Percentiles rank a stretch among this genome's conserved stretches.
Conservation (phyloP, 2,888 invertebrate species). For the Drosophila mercatorum region DNA sequence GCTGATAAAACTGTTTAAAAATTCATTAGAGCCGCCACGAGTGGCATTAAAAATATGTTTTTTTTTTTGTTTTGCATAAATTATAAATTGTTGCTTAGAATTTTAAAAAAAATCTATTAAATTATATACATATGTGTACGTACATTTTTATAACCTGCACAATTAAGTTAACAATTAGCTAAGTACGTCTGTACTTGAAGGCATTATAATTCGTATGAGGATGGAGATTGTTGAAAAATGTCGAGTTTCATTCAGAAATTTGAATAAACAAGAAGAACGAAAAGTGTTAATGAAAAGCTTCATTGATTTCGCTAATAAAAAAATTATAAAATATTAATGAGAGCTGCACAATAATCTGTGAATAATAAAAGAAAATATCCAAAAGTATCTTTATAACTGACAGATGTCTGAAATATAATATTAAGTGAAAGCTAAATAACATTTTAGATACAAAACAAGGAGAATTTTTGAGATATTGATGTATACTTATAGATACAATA, state of each 20-base stretch:
- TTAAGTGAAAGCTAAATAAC: too few relatives aligned
- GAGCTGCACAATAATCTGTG: neutral
- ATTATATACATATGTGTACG: neutral
- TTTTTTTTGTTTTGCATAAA: constrained; percentile 6
- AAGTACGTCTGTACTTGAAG: neutral
- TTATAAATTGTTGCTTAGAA: constrained; percentile 1
- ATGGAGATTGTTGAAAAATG: neutral
- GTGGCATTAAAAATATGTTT: constrained; percentile 1
- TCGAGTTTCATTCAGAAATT: neutral
- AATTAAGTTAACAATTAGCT: constrained; percentile 8
- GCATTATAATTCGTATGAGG: neutral
- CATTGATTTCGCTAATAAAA: neutral
- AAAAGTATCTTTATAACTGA: neutral
- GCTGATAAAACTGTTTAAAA: constrained; percentile 14
- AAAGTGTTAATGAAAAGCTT: neutral
- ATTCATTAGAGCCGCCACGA: constrained; percentile 14
- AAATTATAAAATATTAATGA: neutral
- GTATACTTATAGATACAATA: too few relatives aligned
- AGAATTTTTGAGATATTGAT: neutral
- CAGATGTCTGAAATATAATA: neutral
- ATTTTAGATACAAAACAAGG: neutral
- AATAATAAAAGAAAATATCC: neutral
- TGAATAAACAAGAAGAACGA: neutral
- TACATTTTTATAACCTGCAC: neutral
- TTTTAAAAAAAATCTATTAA: neutral